Evolutionary conservation across 2,113 vertebrate species (phyloP).

Genomic region (Coptodon bakossiorum): DNA sequence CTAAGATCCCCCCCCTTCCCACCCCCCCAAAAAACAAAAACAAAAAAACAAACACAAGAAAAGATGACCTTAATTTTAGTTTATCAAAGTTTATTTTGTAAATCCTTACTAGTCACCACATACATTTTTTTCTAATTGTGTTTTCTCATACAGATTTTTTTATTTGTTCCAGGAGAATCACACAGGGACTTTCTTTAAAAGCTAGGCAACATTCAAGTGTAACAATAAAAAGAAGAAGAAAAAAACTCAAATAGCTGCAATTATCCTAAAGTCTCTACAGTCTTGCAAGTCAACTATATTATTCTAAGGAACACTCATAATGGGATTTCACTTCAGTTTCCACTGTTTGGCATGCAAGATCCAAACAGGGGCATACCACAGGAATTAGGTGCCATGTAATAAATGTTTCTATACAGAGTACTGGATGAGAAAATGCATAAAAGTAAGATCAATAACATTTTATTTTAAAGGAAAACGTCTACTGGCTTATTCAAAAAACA

Average conservation of each 20-base stretch:
- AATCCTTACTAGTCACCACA: background rate
- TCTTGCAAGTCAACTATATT: background rate
- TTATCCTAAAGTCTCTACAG: background rate
- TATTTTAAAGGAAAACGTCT: slow-evolving; percentile 4
- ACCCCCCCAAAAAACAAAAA: no score
- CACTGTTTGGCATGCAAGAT: background rate
- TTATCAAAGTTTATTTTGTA: background rate
- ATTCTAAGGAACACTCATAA: background rate
- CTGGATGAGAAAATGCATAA: background rate
- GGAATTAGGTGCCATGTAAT: background rate
- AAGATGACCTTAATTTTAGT: background rate
- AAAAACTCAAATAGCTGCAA: background rate
- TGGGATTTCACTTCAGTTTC: background rate
- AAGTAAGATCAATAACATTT: background rate
- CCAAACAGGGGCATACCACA: background rate
- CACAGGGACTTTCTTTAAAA: background rate
- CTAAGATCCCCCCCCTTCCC: accelerated
- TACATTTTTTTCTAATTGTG: background rate
- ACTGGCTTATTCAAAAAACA: background rate
- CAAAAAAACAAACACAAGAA: background rate
- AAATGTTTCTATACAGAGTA: background rate
- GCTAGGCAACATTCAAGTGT: background rate
- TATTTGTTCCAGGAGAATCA: background rate
- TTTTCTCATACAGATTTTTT: background rate
- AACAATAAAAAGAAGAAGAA: background rate